A percentile compares a stretch with the other conserved stretches of the same genome.
Conservation (phyloP, 1,140 invertebrate species). For the Nephila pilipes region DNA sequence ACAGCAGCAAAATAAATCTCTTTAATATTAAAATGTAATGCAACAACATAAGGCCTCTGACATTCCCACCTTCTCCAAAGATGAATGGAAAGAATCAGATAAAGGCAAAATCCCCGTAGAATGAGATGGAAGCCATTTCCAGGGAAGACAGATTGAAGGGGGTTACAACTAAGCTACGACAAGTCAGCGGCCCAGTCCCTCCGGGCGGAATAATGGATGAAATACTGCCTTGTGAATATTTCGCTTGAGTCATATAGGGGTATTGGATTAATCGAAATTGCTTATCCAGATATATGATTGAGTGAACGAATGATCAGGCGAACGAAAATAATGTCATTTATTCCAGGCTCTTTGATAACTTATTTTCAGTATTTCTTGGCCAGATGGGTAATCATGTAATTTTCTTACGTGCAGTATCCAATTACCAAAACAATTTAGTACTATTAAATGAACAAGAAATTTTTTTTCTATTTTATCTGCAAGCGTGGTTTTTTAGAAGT, state of each 20-base stretch:
- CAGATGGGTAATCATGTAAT: background rate
- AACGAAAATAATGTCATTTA: constrained; percentile 25
- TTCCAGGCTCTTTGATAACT: background rate
- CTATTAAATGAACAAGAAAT: background rate
- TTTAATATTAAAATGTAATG: constrained; percentile 37
- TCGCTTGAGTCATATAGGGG: constrained; percentile 14
- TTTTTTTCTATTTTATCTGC: background rate
- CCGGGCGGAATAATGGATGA: constrained; percentile 50
- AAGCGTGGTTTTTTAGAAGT: background rate
- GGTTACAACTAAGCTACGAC: constrained; percentile 20
- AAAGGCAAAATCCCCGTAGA: constrained; percentile 33
- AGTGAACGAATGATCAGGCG: constrained; percentile 30
- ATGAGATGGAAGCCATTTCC: background rate
- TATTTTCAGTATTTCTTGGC: constrained; percentile 20
- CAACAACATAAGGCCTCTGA: background rate
- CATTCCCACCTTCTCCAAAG: constrained; percentile 42
- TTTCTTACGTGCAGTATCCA: background rate
- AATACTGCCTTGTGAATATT: constrained; percentile 41
- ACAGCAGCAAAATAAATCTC: background rate
- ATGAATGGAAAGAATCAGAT: constrained; percentile 54
- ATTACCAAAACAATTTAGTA: background rate
- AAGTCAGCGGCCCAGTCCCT: background rate
- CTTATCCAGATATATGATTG: constrained; percentile 31
- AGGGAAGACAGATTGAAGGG: constrained; percentile 24
- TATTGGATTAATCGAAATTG: constrained; percentile 26